A percentile compares a stretch with the other conserved stretches of the same genome.
Conservation (phyloP, 2,113 vertebrate genomes). For the Tachysurus fulvidraco region DNA sequence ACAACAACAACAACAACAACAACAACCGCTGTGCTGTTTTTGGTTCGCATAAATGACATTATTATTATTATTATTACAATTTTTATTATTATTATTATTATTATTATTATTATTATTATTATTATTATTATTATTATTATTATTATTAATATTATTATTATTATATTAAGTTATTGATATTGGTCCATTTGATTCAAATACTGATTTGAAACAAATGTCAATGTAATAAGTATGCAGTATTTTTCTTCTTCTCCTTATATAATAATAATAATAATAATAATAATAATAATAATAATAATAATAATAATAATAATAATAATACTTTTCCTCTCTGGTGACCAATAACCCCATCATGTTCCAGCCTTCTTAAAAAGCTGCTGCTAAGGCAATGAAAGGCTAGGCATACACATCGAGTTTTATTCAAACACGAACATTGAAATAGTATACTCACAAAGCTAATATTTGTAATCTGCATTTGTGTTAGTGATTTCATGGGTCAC, state of each 20-base stretch:
- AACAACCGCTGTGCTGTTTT: background rate
- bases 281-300: too few species aligned
- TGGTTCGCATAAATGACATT: background rate
- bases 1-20: background rate
- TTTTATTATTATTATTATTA: too few species aligned
- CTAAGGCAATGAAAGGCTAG: constrained; percentile 15
- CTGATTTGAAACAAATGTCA: background rate
- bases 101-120: too few species aligned
- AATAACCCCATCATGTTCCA: constrained; percentile 13
- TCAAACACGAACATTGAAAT: constrained; percentile 17
- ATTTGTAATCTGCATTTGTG: constrained; percentile 23
- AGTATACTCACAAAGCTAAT: constrained; percentile 18
- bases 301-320: too few species aligned
- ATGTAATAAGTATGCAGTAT: background rate
- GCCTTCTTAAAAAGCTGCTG: constrained; percentile 23
- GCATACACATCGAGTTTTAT: constrained; percentile 3
- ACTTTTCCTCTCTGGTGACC: background rate
- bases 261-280: too few species aligned
- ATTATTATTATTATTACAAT: too few species aligned
- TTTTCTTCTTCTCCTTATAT: constrained; percentile 2
- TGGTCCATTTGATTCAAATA: background rate
- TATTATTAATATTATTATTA: too few species aligned
- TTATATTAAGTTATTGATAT: background rate
- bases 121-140: too few species aligned
- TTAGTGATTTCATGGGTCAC: constrained; percentile 20